Evolutionary conservation across 64 coral and sea anemone genomes (phyloP).

Genomic region (Actinia tenebrosa): DNA sequence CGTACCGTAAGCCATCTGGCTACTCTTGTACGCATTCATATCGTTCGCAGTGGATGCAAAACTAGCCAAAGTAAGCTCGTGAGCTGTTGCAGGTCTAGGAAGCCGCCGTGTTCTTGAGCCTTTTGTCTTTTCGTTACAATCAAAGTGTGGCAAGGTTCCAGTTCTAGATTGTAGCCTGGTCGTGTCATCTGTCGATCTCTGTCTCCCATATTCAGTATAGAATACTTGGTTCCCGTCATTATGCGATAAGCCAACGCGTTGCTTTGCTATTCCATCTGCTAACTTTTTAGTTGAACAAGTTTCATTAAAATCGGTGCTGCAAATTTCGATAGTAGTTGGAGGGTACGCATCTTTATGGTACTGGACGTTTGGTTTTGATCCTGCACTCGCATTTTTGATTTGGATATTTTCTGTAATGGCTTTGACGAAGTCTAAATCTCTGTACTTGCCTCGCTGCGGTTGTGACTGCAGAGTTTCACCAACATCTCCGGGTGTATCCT

Average conservation of each 20-base stretch:
- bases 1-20: not conserved
- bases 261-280: not conserved
- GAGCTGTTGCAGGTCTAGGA: not conserved
- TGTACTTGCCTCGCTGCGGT: not conserved
- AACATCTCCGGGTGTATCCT: not conserved
- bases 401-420: not conserved
- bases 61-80: not conserved
- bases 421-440: not conserved
- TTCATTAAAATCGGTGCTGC: not conserved
- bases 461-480: not conserved
- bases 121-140: not conserved
- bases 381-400: not conserved
- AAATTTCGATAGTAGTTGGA: not conserved
- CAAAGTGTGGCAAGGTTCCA: not conserved
- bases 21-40: not conserved
- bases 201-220: too few relatives aligned
- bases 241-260: not conserved
- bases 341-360: not conserved
- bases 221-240: not conserved
- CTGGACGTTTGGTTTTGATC: not conserved
- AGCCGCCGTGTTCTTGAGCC: too few relatives aligned
- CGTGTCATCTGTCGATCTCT: not conserved
- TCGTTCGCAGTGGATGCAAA: not conserved
- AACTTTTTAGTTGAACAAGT: constrained; percentile 7
- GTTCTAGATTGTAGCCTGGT: not conserved